These are phyloP conservation scores for Microtus pennsylvanicus DNA, from an alignment of 2,113 vertebrate species.

Conservation along the genomic window DNA sequence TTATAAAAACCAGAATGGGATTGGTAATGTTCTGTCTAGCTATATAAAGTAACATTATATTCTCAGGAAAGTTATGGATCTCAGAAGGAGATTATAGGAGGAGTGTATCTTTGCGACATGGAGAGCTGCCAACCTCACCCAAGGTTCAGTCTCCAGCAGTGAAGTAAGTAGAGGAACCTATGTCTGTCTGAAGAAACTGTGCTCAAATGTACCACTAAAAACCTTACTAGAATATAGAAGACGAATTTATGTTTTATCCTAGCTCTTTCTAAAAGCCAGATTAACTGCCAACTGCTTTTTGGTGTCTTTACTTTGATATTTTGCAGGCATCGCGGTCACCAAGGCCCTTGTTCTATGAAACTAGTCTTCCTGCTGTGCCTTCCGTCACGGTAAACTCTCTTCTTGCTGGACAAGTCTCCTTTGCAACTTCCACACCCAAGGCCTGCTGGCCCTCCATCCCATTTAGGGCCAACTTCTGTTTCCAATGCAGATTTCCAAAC, in stretches of 20 bases:
- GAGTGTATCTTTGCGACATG: not conserved
- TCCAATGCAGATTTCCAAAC: not conserved
- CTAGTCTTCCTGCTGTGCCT: not conserved
- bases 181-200: not conserved
- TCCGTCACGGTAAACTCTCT: not conserved
- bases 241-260: not conserved
- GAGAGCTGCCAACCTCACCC: not conserved
- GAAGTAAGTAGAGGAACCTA: not conserved
- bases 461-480: not conserved
- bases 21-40: not conserved
- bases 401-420: not conserved
- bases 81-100: not conserved
- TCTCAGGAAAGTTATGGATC: not conserved
- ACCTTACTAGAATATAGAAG: not conserved
- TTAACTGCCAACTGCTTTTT: not conserved
- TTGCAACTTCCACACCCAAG: not conserved
- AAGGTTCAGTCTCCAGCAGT: not conserved
- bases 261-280: not conserved
- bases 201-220: not conserved
- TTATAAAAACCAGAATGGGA: not conserved
- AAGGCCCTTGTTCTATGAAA: accelerated
- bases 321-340: not conserved
- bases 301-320: not conserved
- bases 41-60: not conserved
- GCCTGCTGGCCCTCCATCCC: not conserved